Percentiles rank a stretch among this genome's conserved stretches.
These are phyloP conservation scores for Hylia prasina DNA, from an alignment of 2,113 vertebrate species.

Conservation along the genomic window DNA sequence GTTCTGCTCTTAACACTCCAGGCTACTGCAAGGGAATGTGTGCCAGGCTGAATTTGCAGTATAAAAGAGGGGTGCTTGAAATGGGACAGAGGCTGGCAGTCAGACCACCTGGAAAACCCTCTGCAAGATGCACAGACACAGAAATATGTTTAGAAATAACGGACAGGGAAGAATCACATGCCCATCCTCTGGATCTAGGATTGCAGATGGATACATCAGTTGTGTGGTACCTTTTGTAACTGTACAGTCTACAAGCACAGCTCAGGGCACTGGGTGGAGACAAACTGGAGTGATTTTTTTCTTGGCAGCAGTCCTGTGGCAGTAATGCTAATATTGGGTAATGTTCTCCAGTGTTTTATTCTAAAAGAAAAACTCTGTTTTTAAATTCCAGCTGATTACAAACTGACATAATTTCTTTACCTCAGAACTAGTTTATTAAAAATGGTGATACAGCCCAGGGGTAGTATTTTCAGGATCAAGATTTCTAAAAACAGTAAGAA, in stretches of 20 bases:
- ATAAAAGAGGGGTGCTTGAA: not conserved
- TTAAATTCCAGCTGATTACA: not conserved
- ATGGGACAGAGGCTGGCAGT: not conserved
- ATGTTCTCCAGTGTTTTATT: not conserved
- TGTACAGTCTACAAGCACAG: not conserved
- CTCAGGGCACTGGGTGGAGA: not conserved
- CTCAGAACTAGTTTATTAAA: not conserved
- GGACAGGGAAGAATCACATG: not conserved
- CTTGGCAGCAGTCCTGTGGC: not conserved
- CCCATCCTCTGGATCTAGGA: not conserved
- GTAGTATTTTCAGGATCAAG: not conserved
- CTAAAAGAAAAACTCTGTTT: not conserved
- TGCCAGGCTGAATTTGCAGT: not conserved
- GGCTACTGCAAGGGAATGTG: not conserved
- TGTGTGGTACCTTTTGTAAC: not conserved
- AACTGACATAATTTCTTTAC: not conserved
- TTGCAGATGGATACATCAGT: not conserved
- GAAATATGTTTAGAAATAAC: not conserved
- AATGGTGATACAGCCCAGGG: not conserved
- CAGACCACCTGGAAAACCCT: not conserved
- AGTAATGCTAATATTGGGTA: not conserved
- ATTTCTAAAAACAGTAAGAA: not conserved
- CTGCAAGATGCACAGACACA: not conserved
- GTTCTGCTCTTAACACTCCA: not conserved
- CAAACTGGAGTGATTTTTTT: rapidly evolving